Conservation (phyloP, 2,113 vertebrate species). For the Neogale vison region DNA sequence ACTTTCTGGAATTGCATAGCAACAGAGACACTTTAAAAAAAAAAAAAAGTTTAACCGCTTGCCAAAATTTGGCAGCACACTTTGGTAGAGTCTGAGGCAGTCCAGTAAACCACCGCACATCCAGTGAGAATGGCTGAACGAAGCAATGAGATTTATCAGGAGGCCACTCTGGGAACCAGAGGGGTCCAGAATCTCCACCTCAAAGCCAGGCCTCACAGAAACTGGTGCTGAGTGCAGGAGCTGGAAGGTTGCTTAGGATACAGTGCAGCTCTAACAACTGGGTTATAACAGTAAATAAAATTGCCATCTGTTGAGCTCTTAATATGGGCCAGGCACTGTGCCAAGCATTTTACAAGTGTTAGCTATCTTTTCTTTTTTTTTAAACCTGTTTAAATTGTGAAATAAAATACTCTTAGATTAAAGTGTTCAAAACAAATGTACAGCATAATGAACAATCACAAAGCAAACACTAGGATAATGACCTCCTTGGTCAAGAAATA, state of each 20-base stretch:
- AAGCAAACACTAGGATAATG: conserved; percentile 30
- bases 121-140: neutral
- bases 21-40: neutral
- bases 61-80: neutral
- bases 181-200: neutral
- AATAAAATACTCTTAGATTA: conserved; percentile 75
- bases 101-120: neutral
- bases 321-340: conserved; percentile 72
- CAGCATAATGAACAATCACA: conserved; percentile 59
- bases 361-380: conserved; percentile 70
- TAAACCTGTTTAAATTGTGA: conserved; percentile 72
- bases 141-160: neutral
- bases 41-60: neutral
- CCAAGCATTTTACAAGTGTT: conserved; percentile 76
- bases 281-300: conserved; percentile 77
- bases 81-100: neutral
- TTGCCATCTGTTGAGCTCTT: conserved; percentile 78
- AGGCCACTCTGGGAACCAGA: neutral
- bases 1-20: neutral
- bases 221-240: conserved; percentile 27
- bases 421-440: conserved; percentile 74
- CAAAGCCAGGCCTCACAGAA: conserved; percentile 16
- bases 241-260: conserved; percentile 75
- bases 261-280: conserved; percentile 59
- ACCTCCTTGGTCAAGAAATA: conserved; percentile 36